Percentiles rank a stretch among this genome's conserved stretches.
These are phyloP conservation scores for Diachrysia chrysitis DNA, from an alignment of 2,888 invertebrate genomes.

Conservation along the genomic window DNA sequence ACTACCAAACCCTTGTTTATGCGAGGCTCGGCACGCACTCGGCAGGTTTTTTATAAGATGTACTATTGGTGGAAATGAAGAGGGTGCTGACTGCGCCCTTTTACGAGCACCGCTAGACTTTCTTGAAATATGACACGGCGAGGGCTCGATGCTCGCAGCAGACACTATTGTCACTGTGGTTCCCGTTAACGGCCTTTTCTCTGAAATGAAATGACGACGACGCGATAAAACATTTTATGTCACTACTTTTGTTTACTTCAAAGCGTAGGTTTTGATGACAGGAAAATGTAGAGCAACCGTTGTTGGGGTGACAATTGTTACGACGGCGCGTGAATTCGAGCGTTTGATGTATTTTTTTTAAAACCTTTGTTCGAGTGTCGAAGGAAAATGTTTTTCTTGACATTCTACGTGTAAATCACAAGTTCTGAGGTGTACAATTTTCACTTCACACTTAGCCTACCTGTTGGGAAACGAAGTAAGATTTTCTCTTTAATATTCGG, in stretches of 20 bases:
- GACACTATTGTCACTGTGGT: conserved; percentile 63
- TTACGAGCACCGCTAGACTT: conserved; percentile 76
- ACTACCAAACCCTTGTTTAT: background rate
- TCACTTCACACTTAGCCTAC: conserved; percentile 34
- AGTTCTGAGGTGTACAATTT: conserved; percentile 22
- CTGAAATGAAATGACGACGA: conserved; percentile 62
- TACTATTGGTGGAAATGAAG: conserved; percentile 69
- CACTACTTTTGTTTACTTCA: conserved; percentile 81
- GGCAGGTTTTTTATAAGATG: conserved; percentile 59
- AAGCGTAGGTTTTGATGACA: conserved; percentile 71
- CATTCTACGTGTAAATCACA: conserved; percentile 33
- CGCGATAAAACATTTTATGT: conserved; percentile 83
- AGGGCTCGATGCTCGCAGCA: conserved; percentile 53
- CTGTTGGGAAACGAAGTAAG: conserved; percentile 46
- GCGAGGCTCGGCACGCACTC: background rate
- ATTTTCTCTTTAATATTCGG: conserved; percentile 47
- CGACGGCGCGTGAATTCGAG: conserved; percentile 48
- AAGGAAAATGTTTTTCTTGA: conserved; percentile 54
- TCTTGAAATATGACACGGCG: conserved; percentile 82
- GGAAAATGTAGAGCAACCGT: conserved; percentile 63
- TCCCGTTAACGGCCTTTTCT: conserved; percentile 62
- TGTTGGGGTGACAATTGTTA: conserved; percentile 67
- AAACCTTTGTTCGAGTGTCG: conserved; percentile 62
- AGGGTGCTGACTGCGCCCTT: conserved; percentile 72
- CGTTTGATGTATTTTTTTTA: conserved; percentile 69